Evolutionary conservation across 2,888 invertebrate genomes (phyloP).

Genomic region (Chloroclysta siterata): DNA sequence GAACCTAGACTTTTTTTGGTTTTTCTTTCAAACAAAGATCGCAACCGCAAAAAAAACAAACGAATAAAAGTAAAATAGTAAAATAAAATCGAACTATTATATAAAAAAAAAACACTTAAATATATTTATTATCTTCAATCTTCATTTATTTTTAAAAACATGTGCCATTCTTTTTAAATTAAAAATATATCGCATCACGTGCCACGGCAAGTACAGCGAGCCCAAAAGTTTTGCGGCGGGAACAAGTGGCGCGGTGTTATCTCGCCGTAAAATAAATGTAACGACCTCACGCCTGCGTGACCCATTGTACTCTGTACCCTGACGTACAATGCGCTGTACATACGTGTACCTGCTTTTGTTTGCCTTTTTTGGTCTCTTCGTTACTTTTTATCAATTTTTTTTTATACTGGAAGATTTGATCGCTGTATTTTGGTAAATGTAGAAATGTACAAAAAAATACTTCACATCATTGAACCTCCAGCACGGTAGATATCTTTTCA

Average conservation of each 20-base stretch:
- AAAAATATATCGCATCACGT: slow-evolving; percentile 5
- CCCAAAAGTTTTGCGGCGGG: slow-evolving; percentile 22
- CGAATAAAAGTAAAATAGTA: no score
- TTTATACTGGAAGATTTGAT: background rate
- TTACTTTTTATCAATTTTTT: background rate
- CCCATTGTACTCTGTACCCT: slow-evolving; percentile 24
- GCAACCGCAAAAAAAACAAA: no score
- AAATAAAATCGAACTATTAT: no score
- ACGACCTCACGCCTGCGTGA: slow-evolving; percentile 53
- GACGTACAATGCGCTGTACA: background rate
- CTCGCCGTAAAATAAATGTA: slow-evolving; percentile 63
- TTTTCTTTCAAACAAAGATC: no score
- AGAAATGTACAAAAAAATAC: no score
- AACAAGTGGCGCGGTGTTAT: slow-evolving; percentile 18
- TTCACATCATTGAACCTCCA: no score
- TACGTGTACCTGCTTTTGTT: slow-evolving; percentile 3
- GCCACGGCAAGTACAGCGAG: slow-evolving; percentile 4
- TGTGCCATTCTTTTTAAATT: background rate
- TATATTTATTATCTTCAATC: background rate
- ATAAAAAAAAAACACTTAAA: no score
- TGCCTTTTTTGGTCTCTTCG: background rate
- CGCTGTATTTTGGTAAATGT: no score
- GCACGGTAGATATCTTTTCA: no score
- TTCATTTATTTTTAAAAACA: background rate
- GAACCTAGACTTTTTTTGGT: no score